phyloP scores from a whole-genome alignment of 2,888 invertebrate genomes.

The Parelbella ahira region DNA sequence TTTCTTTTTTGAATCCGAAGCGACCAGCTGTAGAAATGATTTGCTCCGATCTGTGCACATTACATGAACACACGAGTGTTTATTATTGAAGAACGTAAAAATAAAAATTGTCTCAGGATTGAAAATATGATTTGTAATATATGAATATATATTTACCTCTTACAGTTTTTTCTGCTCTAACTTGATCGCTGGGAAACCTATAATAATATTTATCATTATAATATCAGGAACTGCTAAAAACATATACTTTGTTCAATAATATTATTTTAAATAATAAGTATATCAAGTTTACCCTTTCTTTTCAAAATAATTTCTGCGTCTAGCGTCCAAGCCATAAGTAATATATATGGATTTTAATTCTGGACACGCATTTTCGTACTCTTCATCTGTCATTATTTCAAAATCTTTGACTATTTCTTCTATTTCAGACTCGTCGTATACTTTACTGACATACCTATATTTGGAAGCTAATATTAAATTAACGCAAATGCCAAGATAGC shows the following conservation, averaged over 20 bases:
- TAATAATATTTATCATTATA: too few relatives aligned
- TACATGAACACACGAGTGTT: too few relatives aligned
- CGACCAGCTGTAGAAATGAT: constrained; percentile 39
- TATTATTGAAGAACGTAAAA: too few relatives aligned
- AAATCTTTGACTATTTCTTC: constrained; percentile 46
- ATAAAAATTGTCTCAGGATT: too few relatives aligned
- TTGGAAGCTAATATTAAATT: too few relatives aligned
- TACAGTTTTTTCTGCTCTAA: constrained; percentile 17
- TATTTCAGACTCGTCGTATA: constrained; percentile 58
- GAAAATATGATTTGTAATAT: too few relatives aligned
- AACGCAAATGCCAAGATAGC: too few relatives aligned
- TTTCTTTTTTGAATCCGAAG: constrained; percentile 57
- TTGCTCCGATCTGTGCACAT: constrained; percentile 40
- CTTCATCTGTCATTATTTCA: constrained; percentile 59
- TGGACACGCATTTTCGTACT: constrained; percentile 49
- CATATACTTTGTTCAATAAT: too few relatives aligned
- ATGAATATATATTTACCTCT: too few relatives aligned
- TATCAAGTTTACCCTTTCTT: constrained; percentile 34
- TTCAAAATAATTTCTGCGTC: constrained; percentile 48
- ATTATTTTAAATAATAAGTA: too few relatives aligned
- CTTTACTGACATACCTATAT: constrained; percentile 44
- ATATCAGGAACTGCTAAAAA: too few relatives aligned
- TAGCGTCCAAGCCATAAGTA: constrained; percentile 50
- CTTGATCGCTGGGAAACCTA: constrained; percentile 13
- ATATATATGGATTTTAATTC: constrained; percentile 61